Conservation (phyloP, 2,888 invertebrate genomes). For the Drosophila demipolita region DNA sequence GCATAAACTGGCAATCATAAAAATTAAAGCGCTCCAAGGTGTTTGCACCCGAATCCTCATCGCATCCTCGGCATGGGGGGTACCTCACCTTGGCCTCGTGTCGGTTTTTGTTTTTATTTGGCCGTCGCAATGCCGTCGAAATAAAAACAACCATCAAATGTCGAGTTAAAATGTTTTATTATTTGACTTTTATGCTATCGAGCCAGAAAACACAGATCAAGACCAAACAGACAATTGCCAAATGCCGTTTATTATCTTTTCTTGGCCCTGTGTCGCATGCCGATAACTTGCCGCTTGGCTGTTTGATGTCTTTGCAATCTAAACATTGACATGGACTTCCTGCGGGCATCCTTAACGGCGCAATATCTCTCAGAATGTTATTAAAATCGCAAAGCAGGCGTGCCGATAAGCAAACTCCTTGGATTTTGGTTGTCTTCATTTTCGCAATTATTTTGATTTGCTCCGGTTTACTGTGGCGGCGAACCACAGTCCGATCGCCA, state of each 20-base stretch:
- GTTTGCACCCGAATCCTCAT: constrained; percentile 40
- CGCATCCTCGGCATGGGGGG: constrained; percentile 1
- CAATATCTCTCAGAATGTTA: constrained; percentile 71
- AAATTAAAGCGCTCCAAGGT: constrained; percentile 76
- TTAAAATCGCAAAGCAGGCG: constrained; percentile 70
- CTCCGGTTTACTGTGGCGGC: constrained; percentile 34
- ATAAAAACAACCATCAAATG: constrained; percentile 83
- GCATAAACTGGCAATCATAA: constrained; percentile 63
- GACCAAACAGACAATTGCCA: constrained; percentile 67
- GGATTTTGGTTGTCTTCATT: constrained; percentile 27
- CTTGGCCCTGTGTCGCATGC: constrained; percentile 46
- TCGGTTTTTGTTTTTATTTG: constrained; percentile 74
- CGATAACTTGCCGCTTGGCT: constrained; percentile 59
- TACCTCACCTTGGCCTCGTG: constrained; percentile 40
- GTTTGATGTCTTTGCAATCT: constrained; percentile 60
- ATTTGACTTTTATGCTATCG: constrained; percentile 65
- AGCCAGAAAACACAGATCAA: constrained; percentile 1
- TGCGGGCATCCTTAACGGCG: constrained; percentile 58
- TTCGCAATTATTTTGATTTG: constrained; percentile 66
- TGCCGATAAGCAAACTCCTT: constrained; percentile 53
- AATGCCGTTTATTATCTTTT: constrained; percentile 67
- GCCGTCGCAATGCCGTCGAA: constrained; percentile 77
- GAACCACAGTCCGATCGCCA: constrained; percentile 7
- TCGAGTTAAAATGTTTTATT: constrained; percentile 81
- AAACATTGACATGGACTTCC: constrained; percentile 51